A percentile compares a stretch with the other conserved stretches of the same genome.
phyloP scores from a whole-genome alignment of 2,888 invertebrate genomes.

The Pantelozetes paolii region DNA sequence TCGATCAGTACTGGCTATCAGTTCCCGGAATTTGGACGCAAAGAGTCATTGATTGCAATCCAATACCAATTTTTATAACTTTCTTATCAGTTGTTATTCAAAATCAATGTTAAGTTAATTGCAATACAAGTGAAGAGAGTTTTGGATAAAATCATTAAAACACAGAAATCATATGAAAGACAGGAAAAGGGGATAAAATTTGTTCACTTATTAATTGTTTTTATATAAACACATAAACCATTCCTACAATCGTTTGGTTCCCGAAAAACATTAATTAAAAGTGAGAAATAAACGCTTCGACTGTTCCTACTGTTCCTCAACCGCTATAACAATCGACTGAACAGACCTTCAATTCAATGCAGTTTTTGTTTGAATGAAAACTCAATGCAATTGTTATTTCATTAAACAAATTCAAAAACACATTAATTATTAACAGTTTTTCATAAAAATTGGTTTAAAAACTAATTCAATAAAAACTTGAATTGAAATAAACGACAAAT shows the following conservation, averaged over 20 bases:
- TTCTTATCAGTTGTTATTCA: no score
- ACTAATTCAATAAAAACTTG: background rate
- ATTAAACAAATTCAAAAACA: no score
- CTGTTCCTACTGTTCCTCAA: background rate
- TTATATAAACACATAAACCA: background rate
- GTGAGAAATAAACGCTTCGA: background rate
- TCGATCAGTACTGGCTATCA: background rate
- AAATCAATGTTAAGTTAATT: no score
- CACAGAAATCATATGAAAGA: background rate
- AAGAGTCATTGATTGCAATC: no score
- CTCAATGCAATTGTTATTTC: background rate
- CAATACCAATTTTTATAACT: no score
- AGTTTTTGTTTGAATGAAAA: background rate
- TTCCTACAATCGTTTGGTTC: background rate
- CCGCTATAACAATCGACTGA: background rate
- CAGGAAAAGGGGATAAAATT: conserved; percentile 11
- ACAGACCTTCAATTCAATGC: conserved; percentile 11
- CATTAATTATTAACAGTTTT: background rate
- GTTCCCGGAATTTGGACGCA: no score
- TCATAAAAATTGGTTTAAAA: background rate
- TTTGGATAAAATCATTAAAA: background rate
- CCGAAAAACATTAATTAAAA: background rate
- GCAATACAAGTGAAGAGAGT: no score
- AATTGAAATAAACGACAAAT: background rate
- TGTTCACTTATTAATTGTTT: background rate